phyloP scores from a whole-genome alignment of 2,113 vertebrate genomes.

The Aix galericulata region DNA sequence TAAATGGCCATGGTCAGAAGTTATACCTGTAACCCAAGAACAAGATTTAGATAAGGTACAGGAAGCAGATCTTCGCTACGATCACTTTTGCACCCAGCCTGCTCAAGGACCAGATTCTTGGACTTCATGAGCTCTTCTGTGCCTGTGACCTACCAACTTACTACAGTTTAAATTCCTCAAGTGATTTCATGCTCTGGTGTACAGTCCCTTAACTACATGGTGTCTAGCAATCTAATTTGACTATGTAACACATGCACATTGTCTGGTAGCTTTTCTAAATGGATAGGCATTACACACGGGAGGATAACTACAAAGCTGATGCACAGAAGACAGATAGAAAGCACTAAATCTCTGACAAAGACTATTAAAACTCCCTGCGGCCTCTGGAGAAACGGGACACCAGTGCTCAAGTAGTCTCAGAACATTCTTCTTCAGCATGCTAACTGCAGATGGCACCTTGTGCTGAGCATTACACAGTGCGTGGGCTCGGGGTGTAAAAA shows the following conservation, averaged over 20 bases:
- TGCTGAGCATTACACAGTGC: fast-evolving
- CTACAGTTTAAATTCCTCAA: background rate
- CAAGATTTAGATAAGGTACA: background rate
- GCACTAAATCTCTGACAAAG: background rate
- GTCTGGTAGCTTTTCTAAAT: background rate
- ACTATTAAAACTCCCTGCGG: background rate
- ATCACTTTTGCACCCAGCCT: background rate
- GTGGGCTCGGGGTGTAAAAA: no score
- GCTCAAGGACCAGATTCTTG: background rate
- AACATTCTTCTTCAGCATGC: background rate
- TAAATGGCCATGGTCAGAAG: background rate
- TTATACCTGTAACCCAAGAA: background rate
- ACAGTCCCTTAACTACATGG: background rate
- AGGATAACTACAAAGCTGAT: background rate
- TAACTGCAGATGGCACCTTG: background rate
- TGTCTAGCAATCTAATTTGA: background rate
- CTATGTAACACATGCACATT: fast-evolving
- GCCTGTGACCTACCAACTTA: background rate
- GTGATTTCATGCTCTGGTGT: background rate
- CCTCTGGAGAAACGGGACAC: background rate
- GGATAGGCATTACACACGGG: fast-evolving
- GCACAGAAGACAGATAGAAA: background rate
- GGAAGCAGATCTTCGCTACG: background rate
- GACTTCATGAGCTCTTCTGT: background rate
- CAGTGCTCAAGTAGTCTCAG: background rate